Evolutionary conservation across 2,797 vertebrate genomes (phyloP).

Genomic region (Mionectes olivaceus): DNA sequence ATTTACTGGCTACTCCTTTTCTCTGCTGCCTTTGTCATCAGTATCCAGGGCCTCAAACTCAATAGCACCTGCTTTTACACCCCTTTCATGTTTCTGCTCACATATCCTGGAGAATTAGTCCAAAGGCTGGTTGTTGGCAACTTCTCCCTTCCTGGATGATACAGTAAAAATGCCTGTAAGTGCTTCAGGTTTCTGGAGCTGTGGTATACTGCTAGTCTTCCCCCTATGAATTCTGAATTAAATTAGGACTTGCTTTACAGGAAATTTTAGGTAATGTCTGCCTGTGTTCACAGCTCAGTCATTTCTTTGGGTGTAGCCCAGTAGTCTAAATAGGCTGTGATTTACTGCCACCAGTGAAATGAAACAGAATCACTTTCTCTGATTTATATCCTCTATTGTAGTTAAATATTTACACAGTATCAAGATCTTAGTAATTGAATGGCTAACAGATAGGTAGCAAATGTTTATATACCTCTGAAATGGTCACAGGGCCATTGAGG

Average conservation of each 20-base stretch:
- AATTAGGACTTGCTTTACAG: neutral
- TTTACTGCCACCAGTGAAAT: conserved; percentile 44
- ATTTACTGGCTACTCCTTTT: neutral
- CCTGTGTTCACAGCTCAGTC: neutral
- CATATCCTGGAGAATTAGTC: neutral
- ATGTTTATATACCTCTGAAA: conserved; percentile 64
- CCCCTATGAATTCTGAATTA: neutral
- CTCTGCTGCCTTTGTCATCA: neutral
- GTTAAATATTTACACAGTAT: conserved; percentile 66
- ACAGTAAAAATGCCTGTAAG: neutral
- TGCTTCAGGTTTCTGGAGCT: neutral
- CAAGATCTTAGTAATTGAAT: conserved; percentile 55
- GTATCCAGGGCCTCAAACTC: neutral
- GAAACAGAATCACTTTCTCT: conserved; percentile 46
- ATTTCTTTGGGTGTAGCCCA: conserved; percentile 29
- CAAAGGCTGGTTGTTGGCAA: neutral
- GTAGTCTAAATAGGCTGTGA: conserved; percentile 36
- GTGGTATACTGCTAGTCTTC: neutral
- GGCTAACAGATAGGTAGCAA: conserved; percentile 62
- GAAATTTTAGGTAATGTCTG: neutral
- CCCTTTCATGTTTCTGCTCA: neutral
- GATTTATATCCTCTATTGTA: conserved; percentile 55
- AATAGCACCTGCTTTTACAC: neutral
- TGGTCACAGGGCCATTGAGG: conserved; percentile 11
- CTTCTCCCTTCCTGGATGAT: neutral